Percentiles rank a stretch among this genome's conserved stretches.
phyloP scores from a whole-genome alignment of 2,797 vertebrate species.

The Mormyrops attenuatus region DNA sequence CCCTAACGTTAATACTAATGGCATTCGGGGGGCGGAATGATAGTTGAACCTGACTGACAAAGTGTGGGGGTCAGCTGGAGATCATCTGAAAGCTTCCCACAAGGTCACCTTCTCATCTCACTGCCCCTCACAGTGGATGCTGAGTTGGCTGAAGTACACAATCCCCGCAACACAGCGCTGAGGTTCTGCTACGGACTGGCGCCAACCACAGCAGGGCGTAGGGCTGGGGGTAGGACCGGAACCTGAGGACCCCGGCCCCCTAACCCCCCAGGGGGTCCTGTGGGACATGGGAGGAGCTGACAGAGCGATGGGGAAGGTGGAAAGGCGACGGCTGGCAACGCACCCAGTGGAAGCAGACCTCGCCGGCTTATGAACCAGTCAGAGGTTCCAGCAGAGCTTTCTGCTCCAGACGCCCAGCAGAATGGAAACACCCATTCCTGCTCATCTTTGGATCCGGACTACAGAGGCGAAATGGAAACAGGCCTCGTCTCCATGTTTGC shows the following conservation, averaged over 20 bases:
- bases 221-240: not conserved
- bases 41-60: not conserved
- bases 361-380: not conserved
- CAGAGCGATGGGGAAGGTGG: not conserved
- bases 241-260: not conserved
- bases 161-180: conserved; percentile 25
- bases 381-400: not conserved
- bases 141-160: conserved; percentile 9
- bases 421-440: not conserved
- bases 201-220: not conserved
- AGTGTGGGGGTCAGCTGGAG: not conserved
- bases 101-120: not conserved
- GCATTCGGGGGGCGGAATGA: not conserved
- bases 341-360: not conserved
- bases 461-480: not conserved
- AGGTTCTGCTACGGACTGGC: conserved; percentile 2
- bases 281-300: not conserved
- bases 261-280: not conserved
- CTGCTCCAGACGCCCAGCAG: not conserved
- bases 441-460: not conserved
- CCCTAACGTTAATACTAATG: not conserved
- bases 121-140: conserved; percentile 26
- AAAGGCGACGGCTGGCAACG: not conserved
- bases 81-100: not conserved
- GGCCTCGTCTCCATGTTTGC: not conserved